phyloP scores from a whole-genome alignment of 2,113 vertebrate genomes.

The Esox niger region DNA sequence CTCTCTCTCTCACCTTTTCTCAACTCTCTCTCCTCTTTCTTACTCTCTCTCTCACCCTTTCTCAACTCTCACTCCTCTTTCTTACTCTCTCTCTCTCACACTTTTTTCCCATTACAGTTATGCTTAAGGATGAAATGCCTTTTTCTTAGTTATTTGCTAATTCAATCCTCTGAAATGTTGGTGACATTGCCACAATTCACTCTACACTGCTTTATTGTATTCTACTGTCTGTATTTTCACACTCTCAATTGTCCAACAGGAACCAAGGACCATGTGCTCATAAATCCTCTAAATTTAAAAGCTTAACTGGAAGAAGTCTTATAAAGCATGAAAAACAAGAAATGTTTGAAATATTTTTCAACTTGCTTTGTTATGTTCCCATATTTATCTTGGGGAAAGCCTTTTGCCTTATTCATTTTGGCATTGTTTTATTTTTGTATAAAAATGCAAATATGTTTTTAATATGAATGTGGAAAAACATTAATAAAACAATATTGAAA shows the following conservation, averaged over 20 bases:
- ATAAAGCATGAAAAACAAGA: background rate
- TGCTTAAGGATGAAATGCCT: no score
- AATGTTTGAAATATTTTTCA: background rate
- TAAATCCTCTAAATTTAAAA: background rate
- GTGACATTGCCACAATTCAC: no score
- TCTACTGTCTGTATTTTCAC: background rate
- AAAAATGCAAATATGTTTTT: conserved; percentile 25
- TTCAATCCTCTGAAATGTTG: no score
- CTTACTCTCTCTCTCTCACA: background rate
- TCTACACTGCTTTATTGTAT: background rate
- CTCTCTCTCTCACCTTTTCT: background rate
- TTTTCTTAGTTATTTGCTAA: no score
- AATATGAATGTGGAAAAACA: conserved; percentile 26
- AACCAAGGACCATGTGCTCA: background rate
- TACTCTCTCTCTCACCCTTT: background rate
- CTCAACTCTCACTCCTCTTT: background rate
- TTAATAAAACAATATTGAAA: conserved; percentile 66
- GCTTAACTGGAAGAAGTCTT: background rate
- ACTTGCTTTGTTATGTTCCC: conserved; percentile 45
- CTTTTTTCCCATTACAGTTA: background rate
- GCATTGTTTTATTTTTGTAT: conserved; percentile 32
- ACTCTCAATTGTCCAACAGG: background rate
- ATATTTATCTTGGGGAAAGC: conserved; percentile 52
- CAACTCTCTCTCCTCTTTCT: no score
- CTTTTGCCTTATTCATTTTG: conserved; percentile 29